phyloP scores from a whole-genome alignment of 1,140 invertebrate species.

The Eubasilissa regina region DNA sequence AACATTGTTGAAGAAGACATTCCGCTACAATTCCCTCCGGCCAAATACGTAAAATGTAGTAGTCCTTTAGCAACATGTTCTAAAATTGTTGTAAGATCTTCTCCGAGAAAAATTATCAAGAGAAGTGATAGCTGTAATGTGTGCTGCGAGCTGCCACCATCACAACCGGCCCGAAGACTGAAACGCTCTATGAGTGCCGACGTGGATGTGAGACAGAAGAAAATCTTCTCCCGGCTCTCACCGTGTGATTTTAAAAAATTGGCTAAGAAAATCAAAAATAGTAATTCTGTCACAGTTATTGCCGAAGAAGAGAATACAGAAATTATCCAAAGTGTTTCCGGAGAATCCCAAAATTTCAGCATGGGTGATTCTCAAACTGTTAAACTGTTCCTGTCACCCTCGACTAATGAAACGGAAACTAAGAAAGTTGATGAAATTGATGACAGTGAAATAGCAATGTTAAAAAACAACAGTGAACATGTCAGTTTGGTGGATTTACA shows the following conservation, averaged over 20 bases:
- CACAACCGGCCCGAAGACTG: constrained; percentile 17
- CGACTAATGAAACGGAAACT: constrained; percentile 22
- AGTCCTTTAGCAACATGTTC: not conserved
- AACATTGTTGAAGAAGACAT: not conserved
- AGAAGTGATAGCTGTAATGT: constrained; percentile 42
- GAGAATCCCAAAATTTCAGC: constrained; percentile 22
- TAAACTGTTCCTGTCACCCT: constrained; percentile 41
- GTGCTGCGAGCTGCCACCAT: not conserved
- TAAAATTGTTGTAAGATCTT: constrained; percentile 12
- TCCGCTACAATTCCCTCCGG: not conserved
- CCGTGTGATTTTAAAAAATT: not conserved
- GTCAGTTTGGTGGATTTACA: too few species aligned
- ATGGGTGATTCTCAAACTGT: constrained; percentile 54
- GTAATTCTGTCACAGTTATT: not conserved
- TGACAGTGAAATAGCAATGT: too few species aligned
- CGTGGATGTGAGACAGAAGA: constrained; percentile 15
- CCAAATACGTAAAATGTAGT: not conserved
- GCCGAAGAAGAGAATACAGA: not conserved
- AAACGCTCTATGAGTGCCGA: constrained; percentile 49
- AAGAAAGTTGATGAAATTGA: constrained; percentile 25
- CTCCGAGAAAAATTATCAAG: constrained; percentile 28
- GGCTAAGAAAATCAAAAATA: not conserved
- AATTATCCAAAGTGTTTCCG: not conserved
- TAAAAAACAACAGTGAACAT: too few species aligned
- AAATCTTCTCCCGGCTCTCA: not conserved